phyloP scores from a whole-genome alignment of 2,797 vertebrate genomes.

The Salarias fasciatus region DNA sequence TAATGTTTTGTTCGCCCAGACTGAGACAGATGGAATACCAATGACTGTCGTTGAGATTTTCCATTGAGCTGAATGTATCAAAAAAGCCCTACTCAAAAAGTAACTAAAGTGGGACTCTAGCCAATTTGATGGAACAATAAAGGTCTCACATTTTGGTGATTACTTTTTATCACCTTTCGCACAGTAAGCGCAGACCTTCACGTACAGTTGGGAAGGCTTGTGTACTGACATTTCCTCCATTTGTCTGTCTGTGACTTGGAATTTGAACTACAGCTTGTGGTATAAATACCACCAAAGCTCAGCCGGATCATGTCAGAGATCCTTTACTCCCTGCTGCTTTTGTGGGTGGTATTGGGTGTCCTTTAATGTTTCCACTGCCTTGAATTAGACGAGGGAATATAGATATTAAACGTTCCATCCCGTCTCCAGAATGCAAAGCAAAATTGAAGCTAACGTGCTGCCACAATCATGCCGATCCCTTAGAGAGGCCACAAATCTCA shows the following conservation, averaged over 20 bases:
- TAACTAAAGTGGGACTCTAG: neutral
- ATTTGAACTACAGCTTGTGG: constrained; percentile 2
- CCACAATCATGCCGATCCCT: constrained; percentile 52
- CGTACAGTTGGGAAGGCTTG: neutral
- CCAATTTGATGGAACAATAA: neutral
- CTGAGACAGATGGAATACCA: neutral
- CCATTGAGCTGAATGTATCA: neutral
- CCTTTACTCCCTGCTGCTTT: constrained; percentile 10
- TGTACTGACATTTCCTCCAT: neutral
- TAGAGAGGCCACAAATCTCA: constrained; percentile 71
- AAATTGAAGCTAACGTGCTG: constrained; percentile 56
- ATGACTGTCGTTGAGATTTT: neutral
- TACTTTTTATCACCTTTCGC: neutral
- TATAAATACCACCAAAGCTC: constrained; percentile 41
- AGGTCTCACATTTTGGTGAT: neutral
- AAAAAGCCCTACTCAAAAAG: neutral
- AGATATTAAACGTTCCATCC: constrained; percentile 55
- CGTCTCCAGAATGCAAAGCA: constrained; percentile 56
- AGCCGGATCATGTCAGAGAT: neutral
- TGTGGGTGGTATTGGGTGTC: constrained; percentile 5
- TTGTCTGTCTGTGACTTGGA: constrained; percentile 1
- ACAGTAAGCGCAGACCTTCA: neutral
- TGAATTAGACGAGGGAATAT: constrained; percentile 49
- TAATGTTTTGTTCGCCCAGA: constrained; percentile 1
- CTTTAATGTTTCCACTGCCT: constrained; percentile 28